A percentile compares a stretch with the other conserved stretches of the same genome.
Evolutionary conservation across 2,113 vertebrate species (phyloP).

Genomic region (Copsychus sechellarum): DNA sequence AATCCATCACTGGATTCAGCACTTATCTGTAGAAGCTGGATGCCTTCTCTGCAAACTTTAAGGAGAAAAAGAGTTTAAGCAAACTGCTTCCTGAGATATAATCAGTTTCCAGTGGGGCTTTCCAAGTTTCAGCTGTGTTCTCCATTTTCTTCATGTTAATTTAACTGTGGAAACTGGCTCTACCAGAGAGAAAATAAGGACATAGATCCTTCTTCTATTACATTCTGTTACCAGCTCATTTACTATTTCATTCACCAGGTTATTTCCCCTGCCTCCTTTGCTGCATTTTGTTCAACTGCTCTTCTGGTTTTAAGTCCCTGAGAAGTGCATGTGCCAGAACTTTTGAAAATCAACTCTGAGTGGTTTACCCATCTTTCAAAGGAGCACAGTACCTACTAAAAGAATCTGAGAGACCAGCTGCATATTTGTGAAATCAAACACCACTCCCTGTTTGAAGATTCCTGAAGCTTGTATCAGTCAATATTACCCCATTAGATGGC

Average conservation of each 20-base stretch:
- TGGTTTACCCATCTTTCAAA: background rate
- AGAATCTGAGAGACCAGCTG: background rate
- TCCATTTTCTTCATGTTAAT: background rate
- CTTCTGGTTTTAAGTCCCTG: background rate
- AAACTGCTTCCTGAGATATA: background rate
- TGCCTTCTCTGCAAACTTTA: background rate
- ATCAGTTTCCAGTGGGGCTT: background rate
- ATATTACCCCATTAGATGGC: background rate
- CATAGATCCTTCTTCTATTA: background rate
- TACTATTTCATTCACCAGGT: background rate
- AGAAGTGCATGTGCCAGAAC: background rate
- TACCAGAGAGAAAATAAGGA: background rate
- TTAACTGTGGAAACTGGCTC: background rate
- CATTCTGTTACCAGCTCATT: background rate
- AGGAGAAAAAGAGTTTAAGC: background rate
- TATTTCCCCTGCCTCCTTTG: background rate
- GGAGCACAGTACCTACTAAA: background rate
- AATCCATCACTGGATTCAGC: background rate
- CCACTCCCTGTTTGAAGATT: background rate
- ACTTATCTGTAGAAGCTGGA: background rate
- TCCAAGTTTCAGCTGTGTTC: background rate
- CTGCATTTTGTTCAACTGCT: background rate
- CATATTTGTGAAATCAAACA: background rate
- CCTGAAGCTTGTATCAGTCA: background rate
- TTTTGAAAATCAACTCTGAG: background rate